These are phyloP conservation scores for Thripadectes ignobilis DNA, from an alignment of 2,797 vertebrate genomes.

Conservation along the genomic window DNA sequence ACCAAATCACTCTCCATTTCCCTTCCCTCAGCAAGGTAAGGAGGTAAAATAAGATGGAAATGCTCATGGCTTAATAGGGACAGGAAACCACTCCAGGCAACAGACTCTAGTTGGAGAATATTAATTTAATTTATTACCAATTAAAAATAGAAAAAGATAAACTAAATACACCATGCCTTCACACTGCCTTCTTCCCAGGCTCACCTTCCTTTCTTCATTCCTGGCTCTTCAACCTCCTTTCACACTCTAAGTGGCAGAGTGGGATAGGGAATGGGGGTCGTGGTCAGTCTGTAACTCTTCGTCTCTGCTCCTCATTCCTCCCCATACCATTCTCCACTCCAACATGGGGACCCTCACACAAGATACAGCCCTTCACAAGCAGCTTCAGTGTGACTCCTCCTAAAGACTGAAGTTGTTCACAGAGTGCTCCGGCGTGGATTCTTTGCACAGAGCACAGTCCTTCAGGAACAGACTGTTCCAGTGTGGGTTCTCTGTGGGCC, in stretches of 20 bases:
- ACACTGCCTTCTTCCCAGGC: not conserved
- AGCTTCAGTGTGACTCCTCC: not conserved
- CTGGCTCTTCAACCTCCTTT: not conserved
- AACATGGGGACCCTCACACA: not conserved
- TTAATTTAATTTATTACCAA: not conserved
- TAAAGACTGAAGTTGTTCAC: not conserved
- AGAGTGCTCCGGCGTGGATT: not conserved
- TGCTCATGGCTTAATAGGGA: not conserved
- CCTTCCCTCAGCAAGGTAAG: not conserved
- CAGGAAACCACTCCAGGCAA: rapidly evolving
- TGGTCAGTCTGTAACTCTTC: not conserved
- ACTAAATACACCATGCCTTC: not conserved
- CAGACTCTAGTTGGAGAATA: not conserved
- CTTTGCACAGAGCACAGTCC: not conserved
- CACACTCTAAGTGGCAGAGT: not conserved
- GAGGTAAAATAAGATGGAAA: not conserved
- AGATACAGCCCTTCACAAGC: not conserved
- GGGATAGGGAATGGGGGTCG: not conserved
- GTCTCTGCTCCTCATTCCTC: not conserved
- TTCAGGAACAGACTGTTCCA: not conserved
- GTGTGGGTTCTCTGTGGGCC: rapidly evolving
- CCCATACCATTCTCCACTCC: not conserved
- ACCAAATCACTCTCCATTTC: not conserved
- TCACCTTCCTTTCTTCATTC: not conserved
- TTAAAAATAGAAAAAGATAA: not conserved